Conservation (phyloP, 30 jellyfish, hydroid and myxozoan species). For the Aurelia aurita complex sp. Pacific region DNA sequence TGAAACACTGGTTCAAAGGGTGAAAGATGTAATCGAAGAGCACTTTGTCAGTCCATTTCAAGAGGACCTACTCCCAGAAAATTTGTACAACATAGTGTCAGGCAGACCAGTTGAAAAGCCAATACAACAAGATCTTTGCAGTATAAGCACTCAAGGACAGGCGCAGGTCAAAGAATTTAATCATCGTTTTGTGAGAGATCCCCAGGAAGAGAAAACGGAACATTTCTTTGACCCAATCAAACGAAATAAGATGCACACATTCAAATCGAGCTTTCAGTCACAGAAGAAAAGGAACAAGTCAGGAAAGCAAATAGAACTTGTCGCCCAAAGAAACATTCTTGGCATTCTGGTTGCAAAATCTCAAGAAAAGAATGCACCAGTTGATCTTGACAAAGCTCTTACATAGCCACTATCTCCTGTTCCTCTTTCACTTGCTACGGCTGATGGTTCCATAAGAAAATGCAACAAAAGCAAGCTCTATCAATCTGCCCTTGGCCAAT, state of each 20-base stretch:
- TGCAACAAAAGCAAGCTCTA: conserved; percentile 23
- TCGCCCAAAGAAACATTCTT: background rate
- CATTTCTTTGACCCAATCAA: conserved; percentile 32
- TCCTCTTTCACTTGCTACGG: conserved; percentile 5
- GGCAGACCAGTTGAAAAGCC: conserved; percentile 27
- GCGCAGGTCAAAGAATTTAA: conserved; percentile 12
- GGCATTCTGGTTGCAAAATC: too few species aligned
- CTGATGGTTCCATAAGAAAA: background rate
- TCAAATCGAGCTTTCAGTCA: conserved; percentile 6
- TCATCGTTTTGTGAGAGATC: background rate
- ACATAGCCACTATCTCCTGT: too few species aligned
- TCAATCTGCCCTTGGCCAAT: background rate
- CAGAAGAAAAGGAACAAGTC: background rate
- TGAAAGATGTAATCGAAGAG: background rate
- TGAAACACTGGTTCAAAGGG: conserved; percentile 12
- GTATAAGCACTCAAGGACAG: conserved; percentile 21
- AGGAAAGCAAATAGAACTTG: conserved; percentile 23
- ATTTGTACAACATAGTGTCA: conserved; percentile 39
- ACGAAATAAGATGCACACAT: conserved; percentile 7
- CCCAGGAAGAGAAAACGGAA: background rate
- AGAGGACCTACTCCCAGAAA: background rate
- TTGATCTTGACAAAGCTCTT: too few species aligned
- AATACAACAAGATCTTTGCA: conserved; percentile 2
- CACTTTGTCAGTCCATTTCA: conserved; percentile 39
- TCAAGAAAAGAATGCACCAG: too few species aligned